Conservation (phyloP, 2,888 invertebrate genomes). For the Andricus quercusramuli region DNA sequence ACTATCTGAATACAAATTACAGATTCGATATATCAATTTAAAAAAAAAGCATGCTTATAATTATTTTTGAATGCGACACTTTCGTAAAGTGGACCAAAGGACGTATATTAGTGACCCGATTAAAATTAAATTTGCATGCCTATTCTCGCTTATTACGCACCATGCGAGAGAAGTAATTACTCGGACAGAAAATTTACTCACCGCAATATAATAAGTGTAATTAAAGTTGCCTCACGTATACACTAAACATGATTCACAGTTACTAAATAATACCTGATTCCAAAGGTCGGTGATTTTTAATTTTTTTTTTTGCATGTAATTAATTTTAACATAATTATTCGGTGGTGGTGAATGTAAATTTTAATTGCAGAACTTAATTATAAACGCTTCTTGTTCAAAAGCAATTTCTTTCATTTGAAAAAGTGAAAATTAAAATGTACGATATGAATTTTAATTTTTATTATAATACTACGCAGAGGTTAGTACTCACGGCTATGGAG, state of each 20-base stretch:
- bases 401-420: not conserved
- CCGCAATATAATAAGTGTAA: constrained; percentile 25
- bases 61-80: not conserved
- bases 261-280: constrained; percentile 14
- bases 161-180: not conserved
- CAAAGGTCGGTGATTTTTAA: not conserved
- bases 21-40: no score
- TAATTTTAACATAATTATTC: not conserved
- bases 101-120: not conserved
- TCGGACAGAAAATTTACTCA: not conserved
- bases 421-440: not conserved
- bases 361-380: not conserved
- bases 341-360: not conserved
- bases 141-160: not conserved
- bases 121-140: constrained; percentile 7
- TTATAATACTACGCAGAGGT: no score
- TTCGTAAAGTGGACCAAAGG: not conserved
- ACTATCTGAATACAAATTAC: no score
- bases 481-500: no score
- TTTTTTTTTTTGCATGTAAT: not conserved
- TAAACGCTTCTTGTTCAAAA: not conserved
- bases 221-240: constrained; percentile 23
- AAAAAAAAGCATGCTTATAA: not conserved
- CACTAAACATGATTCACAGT: not conserved
- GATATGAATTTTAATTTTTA: no score